Evolutionary conservation across 1,140 invertebrate genomes (phyloP).

Genomic region (Oedothorax gibbosus): DNA sequence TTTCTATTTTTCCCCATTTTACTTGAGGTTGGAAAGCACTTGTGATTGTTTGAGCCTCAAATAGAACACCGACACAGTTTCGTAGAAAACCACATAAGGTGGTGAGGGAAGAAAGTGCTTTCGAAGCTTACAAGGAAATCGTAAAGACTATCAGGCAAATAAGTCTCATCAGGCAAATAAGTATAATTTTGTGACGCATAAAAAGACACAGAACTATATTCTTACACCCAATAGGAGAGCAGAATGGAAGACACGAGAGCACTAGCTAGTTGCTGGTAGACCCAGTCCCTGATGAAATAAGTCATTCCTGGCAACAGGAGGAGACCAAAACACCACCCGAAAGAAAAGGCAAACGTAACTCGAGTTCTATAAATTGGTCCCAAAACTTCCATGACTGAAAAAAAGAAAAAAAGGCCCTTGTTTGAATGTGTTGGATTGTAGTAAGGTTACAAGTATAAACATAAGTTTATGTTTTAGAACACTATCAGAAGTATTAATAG

Average conservation of each 20-base stretch:
- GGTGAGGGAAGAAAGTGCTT: too few relatives aligned
- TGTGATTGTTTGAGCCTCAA: too few relatives aligned
- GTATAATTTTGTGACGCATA: too few relatives aligned
- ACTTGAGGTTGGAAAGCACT: too few relatives aligned
- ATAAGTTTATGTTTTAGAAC: not conserved
- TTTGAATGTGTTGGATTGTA: too few relatives aligned
- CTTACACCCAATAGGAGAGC: slow-evolving; percentile 57
- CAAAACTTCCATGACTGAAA: slow-evolving; percentile 83
- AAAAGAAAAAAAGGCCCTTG: not conserved
- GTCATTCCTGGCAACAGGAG: slow-evolving; percentile 79
- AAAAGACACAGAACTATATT: not conserved
- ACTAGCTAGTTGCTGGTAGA: slow-evolving; percentile 78
- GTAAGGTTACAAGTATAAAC: not conserved
- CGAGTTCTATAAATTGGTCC: slow-evolving; percentile 80
- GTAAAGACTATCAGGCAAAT: too few relatives aligned
- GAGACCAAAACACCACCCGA: slow-evolving; percentile 83
- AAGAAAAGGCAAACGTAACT: slow-evolving; percentile 81
- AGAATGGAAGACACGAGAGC: slow-evolving; percentile 70
- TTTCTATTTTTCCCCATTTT: too few relatives aligned
- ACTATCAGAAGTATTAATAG: too few relatives aligned
- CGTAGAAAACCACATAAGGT: too few relatives aligned
- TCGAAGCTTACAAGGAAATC: too few relatives aligned
- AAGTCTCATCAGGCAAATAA: too few relatives aligned
- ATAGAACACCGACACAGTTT: too few relatives aligned
- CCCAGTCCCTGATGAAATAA: slow-evolving; percentile 81